phyloP scores from a whole-genome alignment of 2,113 vertebrate genomes.

The Percina caprodes region DNA sequence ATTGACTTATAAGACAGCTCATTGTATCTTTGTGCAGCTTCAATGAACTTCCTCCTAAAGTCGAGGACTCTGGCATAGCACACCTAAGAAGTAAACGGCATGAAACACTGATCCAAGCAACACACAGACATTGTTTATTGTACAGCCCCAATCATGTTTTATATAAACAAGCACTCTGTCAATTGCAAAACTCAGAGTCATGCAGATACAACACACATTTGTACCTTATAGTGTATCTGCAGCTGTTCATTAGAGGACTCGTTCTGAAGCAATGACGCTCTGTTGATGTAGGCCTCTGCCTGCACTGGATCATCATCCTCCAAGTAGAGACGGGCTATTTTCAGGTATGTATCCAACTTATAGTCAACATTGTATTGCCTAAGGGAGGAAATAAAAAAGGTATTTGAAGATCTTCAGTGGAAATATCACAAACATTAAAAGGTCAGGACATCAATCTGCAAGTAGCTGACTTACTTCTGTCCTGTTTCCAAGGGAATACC shows the following conservation, averaged over 20 bases:
- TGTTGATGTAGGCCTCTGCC: constrained; percentile 98
- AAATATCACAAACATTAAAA: neutral
- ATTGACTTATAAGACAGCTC: constrained; percentile 98
- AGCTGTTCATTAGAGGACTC: constrained; percentile 98
- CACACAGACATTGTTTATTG: neutral
- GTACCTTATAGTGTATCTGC: constrained; percentile 98
- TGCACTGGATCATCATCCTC: constrained; percentile 99
- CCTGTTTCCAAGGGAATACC: constrained; percentile 98
- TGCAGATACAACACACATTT: neutral
- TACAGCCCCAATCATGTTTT: neutral
- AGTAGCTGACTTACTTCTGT: constrained; percentile 91
- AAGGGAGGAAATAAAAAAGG: constrained; percentile 35
- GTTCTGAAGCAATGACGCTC: constrained; percentile 97
- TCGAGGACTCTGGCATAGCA: constrained; percentile 98
- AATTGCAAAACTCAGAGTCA: neutral
- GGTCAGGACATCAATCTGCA: neutral
- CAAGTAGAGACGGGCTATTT: constrained; percentile 96
- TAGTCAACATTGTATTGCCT: constrained; percentile 99
- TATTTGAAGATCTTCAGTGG: neutral
- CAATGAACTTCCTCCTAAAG: constrained; percentile 98
- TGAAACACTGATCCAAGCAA: neutral
- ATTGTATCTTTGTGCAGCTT: constrained; percentile 97
- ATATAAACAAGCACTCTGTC: neutral
- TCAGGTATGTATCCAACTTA: constrained; percentile 97
- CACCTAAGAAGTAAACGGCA: constrained; percentile 82